Conservation (phyloP, 1,140 invertebrate genomes). For the Drosophila pseudoananassae region DNA sequence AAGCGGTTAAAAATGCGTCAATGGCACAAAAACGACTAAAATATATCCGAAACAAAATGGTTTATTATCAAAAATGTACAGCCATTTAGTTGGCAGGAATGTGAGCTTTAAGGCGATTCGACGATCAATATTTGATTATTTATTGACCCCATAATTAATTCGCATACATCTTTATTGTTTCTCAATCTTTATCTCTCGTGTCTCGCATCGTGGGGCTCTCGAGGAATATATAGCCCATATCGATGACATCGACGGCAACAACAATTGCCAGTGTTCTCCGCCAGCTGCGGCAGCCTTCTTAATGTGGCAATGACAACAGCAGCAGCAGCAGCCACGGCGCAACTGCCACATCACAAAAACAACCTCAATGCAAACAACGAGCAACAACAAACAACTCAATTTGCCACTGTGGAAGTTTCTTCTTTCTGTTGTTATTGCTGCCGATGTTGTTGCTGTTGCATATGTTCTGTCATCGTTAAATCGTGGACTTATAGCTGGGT, state of each 20-base stretch:
- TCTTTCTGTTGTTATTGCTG: constrained; percentile 29
- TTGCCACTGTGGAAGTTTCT: constrained; percentile 29
- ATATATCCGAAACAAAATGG: constrained; percentile 2
- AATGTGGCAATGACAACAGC: constrained; percentile 28
- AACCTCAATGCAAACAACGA: constrained; percentile 15
- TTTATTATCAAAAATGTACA: constrained; percentile 2
- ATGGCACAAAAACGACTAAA: constrained; percentile 16
- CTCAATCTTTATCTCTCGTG: constrained; percentile 23
- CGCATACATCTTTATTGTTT: constrained; percentile 15
- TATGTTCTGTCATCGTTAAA: constrained; percentile 43
- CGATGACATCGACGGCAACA: constrained; percentile 38
- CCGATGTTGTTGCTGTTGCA: constrained; percentile 24
- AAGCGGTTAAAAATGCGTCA: constrained; percentile 26
- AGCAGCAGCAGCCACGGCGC: constrained; percentile 2
- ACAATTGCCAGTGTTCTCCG: constrained; percentile 34
- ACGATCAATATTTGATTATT: constrained; percentile 24
- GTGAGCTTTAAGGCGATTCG: not conserved
- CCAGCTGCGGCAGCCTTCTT: constrained; percentile 38
- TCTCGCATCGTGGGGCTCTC: not conserved
- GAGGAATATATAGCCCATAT: constrained; percentile 31
- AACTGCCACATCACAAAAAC: constrained; percentile 4
- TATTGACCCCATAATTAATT: constrained; percentile 34
- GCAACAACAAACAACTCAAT: constrained; percentile 43
- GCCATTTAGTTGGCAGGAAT: not conserved
- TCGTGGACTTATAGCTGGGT: constrained; percentile 15